phyloP scores from a whole-genome alignment of 2,797 vertebrate genomes.

The Neostethus bicornis region DNA sequence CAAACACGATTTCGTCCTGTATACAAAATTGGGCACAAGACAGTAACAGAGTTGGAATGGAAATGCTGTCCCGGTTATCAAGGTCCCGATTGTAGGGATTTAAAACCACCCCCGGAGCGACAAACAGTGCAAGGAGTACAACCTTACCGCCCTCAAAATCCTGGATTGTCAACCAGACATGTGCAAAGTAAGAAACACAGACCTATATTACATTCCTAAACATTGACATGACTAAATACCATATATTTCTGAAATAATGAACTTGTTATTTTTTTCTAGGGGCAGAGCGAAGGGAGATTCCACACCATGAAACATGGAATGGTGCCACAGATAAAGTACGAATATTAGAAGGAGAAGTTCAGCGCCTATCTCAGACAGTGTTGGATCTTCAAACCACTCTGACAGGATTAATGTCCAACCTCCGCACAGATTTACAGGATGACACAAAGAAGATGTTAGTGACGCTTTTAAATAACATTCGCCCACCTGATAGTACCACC shows the following conservation, averaged over 20 bases:
- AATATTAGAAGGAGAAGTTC: constrained; percentile 90
- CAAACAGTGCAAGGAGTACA: constrained; percentile 57
- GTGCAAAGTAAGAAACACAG: constrained; percentile 69
- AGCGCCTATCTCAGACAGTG: constrained; percentile 90
- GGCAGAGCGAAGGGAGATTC: constrained; percentile 73
- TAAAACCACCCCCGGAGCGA: constrained; percentile 77
- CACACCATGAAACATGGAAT: constrained; percentile 62
- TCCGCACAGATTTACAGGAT: constrained; percentile 86
- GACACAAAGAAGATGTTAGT: constrained; percentile 87
- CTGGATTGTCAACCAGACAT: constrained; percentile 63
- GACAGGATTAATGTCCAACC: constrained; percentile 83
- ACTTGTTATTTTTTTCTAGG: constrained; percentile 53
- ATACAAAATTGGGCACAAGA: constrained; percentile 90
- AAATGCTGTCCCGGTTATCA: constrained; percentile 93
- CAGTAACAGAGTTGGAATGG: constrained; percentile 93
- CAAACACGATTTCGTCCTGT: constrained; percentile 87
- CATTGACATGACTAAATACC: neutral
- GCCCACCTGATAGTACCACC: constrained; percentile 67
- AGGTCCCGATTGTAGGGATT: constrained; percentile 89
- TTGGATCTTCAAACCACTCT: constrained; percentile 89
- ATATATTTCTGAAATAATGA: neutral
- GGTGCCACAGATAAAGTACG: constrained; percentile 83
- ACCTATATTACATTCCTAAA: neutral
- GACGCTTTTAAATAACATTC: constrained; percentile 85
- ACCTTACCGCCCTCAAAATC: constrained; percentile 51